phyloP scores from a whole-genome alignment of 2,888 invertebrate species.

The Drosophila borealis region DNA sequence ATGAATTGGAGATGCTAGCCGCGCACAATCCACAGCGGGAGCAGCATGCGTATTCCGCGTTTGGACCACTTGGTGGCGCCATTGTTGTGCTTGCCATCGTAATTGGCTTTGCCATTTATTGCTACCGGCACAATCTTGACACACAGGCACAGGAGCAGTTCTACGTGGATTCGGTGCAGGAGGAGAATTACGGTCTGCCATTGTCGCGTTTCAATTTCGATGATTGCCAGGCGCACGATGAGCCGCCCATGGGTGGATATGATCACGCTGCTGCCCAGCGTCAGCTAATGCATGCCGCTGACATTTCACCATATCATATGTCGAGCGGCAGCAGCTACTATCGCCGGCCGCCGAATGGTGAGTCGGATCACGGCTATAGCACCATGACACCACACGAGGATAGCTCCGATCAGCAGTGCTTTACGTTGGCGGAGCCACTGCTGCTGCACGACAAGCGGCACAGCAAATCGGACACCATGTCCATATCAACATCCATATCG shows the following conservation, averaged over 20 bases:
- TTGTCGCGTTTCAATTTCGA: slow-evolving; percentile 91
- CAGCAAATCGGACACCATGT: slow-evolving; percentile 87
- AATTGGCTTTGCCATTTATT: slow-evolving; percentile 93
- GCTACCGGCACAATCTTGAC: slow-evolving; percentile 89
- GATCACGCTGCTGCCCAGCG: slow-evolving; percentile 84
- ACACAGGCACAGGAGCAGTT: slow-evolving; percentile 84
- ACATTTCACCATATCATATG: slow-evolving; percentile 94
- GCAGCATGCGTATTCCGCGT: slow-evolving; percentile 88
- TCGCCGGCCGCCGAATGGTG: slow-evolving; percentile 88
- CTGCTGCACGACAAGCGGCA: slow-evolving; percentile 86
- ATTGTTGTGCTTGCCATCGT: slow-evolving; percentile 93
- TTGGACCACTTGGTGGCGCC: slow-evolving; percentile 94
- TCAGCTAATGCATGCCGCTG: slow-evolving; percentile 88
- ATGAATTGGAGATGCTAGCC: slow-evolving; percentile 81
- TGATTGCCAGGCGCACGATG: slow-evolving; percentile 86
- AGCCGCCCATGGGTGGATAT: slow-evolving; percentile 82
- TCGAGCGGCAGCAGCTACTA: slow-evolving; percentile 90
- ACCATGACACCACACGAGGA: slow-evolving; percentile 97
- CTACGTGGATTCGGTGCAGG: slow-evolving; percentile 86
- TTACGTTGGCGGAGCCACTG: slow-evolving; percentile 89
- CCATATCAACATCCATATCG: slow-evolving; percentile 86
- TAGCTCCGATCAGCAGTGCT: slow-evolving; percentile 93
- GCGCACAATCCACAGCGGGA: slow-evolving; percentile 82
- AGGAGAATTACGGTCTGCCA: slow-evolving; percentile 87
- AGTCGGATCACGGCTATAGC: slow-evolving; percentile 97